Base-by-base conservation (phyloP, 1,140 invertebrate genomes). In the Grapholita molesta region DNA sequence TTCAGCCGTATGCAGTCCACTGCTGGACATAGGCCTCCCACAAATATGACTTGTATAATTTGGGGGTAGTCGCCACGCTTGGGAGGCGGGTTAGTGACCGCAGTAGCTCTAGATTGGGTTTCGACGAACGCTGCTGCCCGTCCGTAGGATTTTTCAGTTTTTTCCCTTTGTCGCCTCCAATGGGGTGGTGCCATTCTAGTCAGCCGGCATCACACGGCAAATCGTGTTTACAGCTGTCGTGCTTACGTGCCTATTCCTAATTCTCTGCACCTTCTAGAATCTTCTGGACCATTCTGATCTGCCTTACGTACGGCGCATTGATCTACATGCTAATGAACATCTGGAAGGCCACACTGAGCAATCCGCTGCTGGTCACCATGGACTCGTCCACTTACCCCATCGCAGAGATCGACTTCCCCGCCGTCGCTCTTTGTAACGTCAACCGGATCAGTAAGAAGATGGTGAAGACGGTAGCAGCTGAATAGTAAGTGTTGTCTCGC, bases 371-470 rank as follows among this genome's bases (percentile, higher is more conserved):
- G 3, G 90, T 93, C 3, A 90, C 87, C 3, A 79, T 93, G 65
- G 92, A 94, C 42, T 87, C 85, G 3, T 79, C 79, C 0, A 87
- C 86, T 1, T 92, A 93, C 70, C 91, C 92, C 3, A 91, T 94
- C 32, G 80, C 80, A 0, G 76, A 92, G 15, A 84, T 94, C 2
- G 84, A 92, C 55, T 94, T 94, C 78, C 93, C 94, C 5, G 93
- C 89, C 0, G 79, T 94, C 0, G 91, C 92, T 0, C 66, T 94
- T 3, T 94, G 94, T 73, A 92, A 92, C 67, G 71, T 92, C 7
- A 94, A 94, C 74, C 92, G 92, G 67, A 92, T 94, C 11, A 93
- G 93, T 71, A 85, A 75, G 66, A 83, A 78, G 23, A 78, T 79
- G 21, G 80, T 89, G 4, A 35, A 74, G 0, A 33, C 80, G 12